These are phyloP conservation scores for Crocodylus rhombifer DNA, from an alignment of 2,797 vertebrate species.

Conservation along the genomic window DNA sequence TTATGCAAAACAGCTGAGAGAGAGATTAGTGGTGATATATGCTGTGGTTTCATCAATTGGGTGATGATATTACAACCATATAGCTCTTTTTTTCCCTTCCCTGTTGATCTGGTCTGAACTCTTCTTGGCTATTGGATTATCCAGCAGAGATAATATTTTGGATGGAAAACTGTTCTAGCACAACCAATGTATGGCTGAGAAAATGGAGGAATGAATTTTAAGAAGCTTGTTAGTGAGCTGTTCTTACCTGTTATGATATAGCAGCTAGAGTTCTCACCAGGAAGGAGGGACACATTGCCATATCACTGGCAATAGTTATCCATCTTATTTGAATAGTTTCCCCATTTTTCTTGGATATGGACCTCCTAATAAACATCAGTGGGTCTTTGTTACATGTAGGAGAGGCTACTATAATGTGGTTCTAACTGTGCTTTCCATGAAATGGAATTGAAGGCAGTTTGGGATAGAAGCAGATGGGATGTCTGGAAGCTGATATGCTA, in stretches of 20 bases:
- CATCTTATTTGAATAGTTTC: slow-evolving; percentile 47
- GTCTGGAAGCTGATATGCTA: slow-evolving; percentile 33
- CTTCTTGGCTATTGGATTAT: slow-evolving; percentile 6
- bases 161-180: neutral
- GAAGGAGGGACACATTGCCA: slow-evolving; percentile 26
- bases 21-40: slow-evolving; percentile 3
- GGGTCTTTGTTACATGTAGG: slow-evolving; percentile 19
- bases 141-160: neutral
- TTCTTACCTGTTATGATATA: slow-evolving; percentile 29
- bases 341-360: slow-evolving; percentile 50
- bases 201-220: neutral
- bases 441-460: slow-evolving; percentile 55
- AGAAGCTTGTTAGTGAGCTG: neutral
- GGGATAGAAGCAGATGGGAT: slow-evolving; percentile 34
- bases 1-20: neutral
- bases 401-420: slow-evolving; percentile 56
- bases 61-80: neutral
- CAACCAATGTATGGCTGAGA: neutral
- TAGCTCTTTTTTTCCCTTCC: slow-evolving; percentile 7
- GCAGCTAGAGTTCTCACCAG: slow-evolving; percentile 15
- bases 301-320: neutral
- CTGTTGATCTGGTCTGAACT: neutral
- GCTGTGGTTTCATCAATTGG: slow-evolving; percentile 23
- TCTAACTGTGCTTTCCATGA: slow-evolving; percentile 65
- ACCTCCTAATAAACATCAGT: slow-evolving; percentile 14